These are phyloP conservation scores for Odontomyia ornata DNA, from an alignment of 2,888 invertebrate species.

Conservation along the genomic window DNA sequence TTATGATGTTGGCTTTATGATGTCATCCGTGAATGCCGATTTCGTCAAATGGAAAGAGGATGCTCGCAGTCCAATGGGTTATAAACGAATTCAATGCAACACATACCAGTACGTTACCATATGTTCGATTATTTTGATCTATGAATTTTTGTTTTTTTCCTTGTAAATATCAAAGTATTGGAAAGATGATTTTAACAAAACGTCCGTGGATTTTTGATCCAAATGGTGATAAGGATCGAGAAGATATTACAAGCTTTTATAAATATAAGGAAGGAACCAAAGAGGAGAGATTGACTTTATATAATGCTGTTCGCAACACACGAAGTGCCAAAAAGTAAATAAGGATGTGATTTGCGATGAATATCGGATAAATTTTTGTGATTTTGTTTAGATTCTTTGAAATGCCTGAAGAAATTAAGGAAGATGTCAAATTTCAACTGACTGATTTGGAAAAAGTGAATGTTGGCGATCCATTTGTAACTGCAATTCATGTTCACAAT, in stretches of 20 bases:
- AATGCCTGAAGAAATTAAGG: conserved; percentile 67
- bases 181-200: conserved; percentile 78
- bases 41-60: conserved; percentile 81
- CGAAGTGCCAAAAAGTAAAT: conserved; percentile 68
- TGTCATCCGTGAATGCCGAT: conserved; percentile 86
- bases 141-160: neutral
- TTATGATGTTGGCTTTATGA: conserved; percentile 80
- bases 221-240: conserved; percentile 74
- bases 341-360: neutral
- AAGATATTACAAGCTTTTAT: conserved; percentile 76
- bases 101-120: conserved; percentile 74
- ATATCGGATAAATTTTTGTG: conserved; percentile 51
- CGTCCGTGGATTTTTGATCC: conserved; percentile 77
- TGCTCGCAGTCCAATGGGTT: conserved; percentile 71
- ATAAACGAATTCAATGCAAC: conserved; percentile 74
- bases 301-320: conserved; percentile 77
- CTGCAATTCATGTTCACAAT: conserved; percentile 74
- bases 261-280: conserved; percentile 77
- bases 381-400: conserved; percentile 68
- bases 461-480: conserved; percentile 75
- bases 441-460: conserved; percentile 74
- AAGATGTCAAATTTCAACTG: conserved; percentile 73
- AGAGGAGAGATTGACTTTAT: conserved; percentile 77
- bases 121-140: neutral
- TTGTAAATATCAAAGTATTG: conserved; percentile 68